Base-by-base conservation (phyloP, 2,888 invertebrate species). In the Synanthedon vespiformis region DNA sequence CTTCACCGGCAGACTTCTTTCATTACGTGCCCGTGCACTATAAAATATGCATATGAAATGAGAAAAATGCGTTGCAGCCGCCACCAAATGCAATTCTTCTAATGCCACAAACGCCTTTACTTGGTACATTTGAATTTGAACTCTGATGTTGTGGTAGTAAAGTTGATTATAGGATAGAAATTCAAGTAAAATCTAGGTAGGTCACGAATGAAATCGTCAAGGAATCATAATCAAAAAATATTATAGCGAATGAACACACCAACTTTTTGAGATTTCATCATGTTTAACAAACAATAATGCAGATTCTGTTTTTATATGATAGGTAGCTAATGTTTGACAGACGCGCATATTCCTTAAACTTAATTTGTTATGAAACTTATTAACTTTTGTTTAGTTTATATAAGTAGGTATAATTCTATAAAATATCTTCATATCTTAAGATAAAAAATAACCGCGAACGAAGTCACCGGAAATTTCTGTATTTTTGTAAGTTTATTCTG, bases 41-140 rank as follows among this genome's bases (percentile, higher is more conserved):
- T 85, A 82, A 85, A 84, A 82, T 84, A 86, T 85, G 83, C 85
- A 85, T 79, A 72, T 72, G 76, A 80, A 82, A 85, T 80, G 80
- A 83, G 84, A 85, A 85, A 84, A 84, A 84, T 83, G 75, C 84
- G 80, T 82, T 77, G 77, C 82, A 76, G 71, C 71, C 71, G 75
- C 71, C 55, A 50, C 53, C 12, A 55, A 65, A 67, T 48, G 6
- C 14, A 44, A 13, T 13, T 13, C n/a, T 6, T 13, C 13, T 13
- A 12, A 44, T n/a, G 6, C 14, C 44, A 44, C 14, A 44, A 44
- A 44, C 44, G 14, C 44, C 44, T 34, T 2, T 4, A 12, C 10
- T n/a, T n/a, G 44, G 44, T 13, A n/a, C 44, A 44, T 44, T n/a
- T 11, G 6, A 12, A 44, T 13, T 12, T 44, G 14, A 44, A 44